These are phyloP conservation scores for Rutilus rutilus DNA, from an alignment of 2,113 vertebrate species.

Conservation along the genomic window DNA sequence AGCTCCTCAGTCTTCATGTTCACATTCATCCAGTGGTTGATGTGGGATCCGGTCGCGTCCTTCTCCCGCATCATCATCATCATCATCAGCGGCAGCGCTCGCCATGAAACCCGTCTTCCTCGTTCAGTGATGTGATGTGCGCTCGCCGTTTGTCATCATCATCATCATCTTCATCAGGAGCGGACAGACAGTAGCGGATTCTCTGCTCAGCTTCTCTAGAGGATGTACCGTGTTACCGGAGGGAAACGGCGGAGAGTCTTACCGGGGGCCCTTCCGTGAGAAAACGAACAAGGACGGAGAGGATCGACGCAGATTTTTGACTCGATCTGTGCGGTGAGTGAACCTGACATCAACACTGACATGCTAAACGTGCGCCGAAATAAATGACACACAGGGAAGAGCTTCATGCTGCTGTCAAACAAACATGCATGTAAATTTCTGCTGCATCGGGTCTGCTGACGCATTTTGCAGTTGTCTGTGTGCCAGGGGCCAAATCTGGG, in stretches of 20 bases:
- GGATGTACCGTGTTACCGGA: constrained; percentile 31
- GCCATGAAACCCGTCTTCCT: constrained; percentile 23
- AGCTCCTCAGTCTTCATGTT: not conserved
- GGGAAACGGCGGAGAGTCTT: constrained; percentile 9
- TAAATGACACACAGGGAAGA: not conserved
- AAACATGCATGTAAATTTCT: constrained; percentile 30
- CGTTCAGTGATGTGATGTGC: constrained; percentile 41
- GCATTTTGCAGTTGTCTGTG: constrained; percentile 34
- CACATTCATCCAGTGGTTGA: constrained; percentile 39
- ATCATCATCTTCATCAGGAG: not conserved
- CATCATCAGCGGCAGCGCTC: not conserved
- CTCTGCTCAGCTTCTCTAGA: constrained; percentile 4
- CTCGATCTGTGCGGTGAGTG: constrained; percentile 28
- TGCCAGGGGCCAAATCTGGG: constrained; percentile 27
- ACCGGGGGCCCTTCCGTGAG: constrained; percentile 36
- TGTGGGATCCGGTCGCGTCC: constrained; percentile 8
- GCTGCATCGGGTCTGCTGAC: constrained; percentile 47
- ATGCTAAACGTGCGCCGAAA: not conserved
- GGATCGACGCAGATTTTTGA: not conserved
- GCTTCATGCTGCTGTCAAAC: constrained; percentile 13
- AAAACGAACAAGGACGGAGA: not conserved
- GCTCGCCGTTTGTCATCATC: constrained; percentile 27
- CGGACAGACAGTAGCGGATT: constrained; percentile 20
- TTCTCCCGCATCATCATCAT: constrained; percentile 3
- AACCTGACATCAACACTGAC: not conserved